phyloP scores from a whole-genome alignment of 2,888 invertebrate species.

The Hirtodrosophila duncani region DNA sequence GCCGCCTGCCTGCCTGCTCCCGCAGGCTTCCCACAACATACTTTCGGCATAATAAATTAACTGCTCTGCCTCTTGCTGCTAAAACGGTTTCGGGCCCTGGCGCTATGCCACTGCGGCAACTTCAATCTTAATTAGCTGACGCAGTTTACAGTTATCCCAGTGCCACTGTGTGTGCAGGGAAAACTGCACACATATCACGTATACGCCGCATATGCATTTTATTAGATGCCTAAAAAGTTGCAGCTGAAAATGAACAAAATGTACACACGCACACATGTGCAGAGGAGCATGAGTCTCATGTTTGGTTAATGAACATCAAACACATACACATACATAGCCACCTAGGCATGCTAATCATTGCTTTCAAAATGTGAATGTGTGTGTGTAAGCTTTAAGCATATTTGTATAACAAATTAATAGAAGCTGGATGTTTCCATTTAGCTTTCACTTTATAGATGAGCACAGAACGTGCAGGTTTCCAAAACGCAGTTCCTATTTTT shows the following conservation, averaged over 20 bases:
- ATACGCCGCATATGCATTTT: constrained; percentile 31
- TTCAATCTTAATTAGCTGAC: constrained; percentile 69
- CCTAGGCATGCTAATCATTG: too few species aligned
- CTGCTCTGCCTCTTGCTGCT: constrained; percentile 23
- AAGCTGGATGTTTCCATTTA: too few species aligned
- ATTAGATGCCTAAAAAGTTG: constrained; percentile 21
- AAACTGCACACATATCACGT: constrained; percentile 27
- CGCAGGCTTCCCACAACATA: constrained; percentile 30
- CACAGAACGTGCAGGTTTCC: too few species aligned
- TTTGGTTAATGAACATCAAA: too few species aligned
- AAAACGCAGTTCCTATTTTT: too few species aligned
- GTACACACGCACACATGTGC: not conserved
- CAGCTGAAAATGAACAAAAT: not conserved
- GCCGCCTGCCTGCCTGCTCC: constrained; percentile 3
- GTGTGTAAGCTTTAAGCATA: too few species aligned
- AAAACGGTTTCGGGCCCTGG: constrained; percentile 11
- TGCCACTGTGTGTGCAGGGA: constrained; percentile 12
- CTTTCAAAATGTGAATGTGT: too few species aligned
- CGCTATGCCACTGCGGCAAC: constrained; percentile 48
- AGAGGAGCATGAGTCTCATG: too few species aligned
- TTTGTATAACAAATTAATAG: too few species aligned
- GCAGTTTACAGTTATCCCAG: constrained; percentile 56
- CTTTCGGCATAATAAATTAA: constrained; percentile 62
- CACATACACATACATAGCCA: too few species aligned
- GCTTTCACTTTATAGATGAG: too few species aligned